These are phyloP conservation scores for Pantherophis vulpinus DNA, from an alignment of 2,797 vertebrate species.

Conservation along the genomic window DNA sequence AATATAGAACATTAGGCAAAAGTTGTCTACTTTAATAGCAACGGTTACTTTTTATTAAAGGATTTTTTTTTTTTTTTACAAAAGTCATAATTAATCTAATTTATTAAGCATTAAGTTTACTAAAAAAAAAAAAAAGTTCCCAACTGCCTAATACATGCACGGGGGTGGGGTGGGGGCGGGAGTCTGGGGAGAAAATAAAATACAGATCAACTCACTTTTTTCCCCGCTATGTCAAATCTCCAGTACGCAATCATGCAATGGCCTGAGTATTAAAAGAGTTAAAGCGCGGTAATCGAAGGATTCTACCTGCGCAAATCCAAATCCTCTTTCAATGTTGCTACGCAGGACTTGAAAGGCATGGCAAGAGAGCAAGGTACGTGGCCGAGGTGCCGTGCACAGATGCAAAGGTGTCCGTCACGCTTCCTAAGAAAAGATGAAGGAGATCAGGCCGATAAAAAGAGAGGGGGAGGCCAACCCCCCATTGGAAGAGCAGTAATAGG, in stretches of 20 bases:
- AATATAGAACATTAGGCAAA: background rate
- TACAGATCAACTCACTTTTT: background rate
- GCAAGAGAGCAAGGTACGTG: background rate
- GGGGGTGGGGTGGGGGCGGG: no score
- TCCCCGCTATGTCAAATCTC: background rate
- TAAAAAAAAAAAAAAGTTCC: background rate
- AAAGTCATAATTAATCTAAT: background rate
- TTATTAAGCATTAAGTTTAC: background rate
- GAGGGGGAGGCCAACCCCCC: background rate
- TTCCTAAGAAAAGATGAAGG: background rate
- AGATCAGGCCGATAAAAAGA: background rate
- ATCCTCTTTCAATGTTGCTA: background rate
- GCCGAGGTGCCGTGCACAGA: background rate
- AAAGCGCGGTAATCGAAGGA: background rate
- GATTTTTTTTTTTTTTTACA: background rate
- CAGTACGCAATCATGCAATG: background rate
- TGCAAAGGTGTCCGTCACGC: background rate
- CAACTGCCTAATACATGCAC: background rate
- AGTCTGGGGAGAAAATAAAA: background rate
- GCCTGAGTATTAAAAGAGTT: background rate
- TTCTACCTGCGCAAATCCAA: background rate
- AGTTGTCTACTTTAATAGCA: background rate
- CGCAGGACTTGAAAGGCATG: constrained; percentile 5
- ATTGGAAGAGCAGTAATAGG: background rate
- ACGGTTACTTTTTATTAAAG: background rate